Base-by-base conservation (phyloP, 2,888 invertebrate genomes). In the Drosophila ochracea region DNA sequence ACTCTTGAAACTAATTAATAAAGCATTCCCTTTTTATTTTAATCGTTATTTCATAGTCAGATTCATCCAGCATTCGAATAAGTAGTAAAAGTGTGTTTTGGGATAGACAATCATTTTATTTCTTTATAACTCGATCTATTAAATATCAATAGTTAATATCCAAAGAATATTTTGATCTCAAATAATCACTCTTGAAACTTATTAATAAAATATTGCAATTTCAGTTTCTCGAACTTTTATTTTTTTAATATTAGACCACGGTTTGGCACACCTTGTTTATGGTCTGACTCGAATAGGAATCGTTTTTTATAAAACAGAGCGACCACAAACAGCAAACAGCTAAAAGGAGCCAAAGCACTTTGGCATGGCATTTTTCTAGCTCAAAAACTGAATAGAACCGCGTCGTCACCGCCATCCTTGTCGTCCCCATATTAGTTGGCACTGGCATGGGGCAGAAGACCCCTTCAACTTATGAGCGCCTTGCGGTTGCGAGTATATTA, bases 401-500 rank as follows among this genome's bases (percentile, higher is more conserved):
- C 57, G 55, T 39, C 62, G 59, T 59, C 67, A 73, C 59, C 60
- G 49, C 60, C 33, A 65, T 61, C 54, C 49, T 49, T 37, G 39
- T 59, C 54, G 54, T 37, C 50, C 62, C 79, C 65, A 54, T 66
- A 63, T 60, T 55, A 76, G 71, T 64, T 61, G 68, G 52, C 60
- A 64, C 55, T 54, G 53, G 39, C 47, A 47, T 25, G 47, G 61
- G 57, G 60, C 30, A 54, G 49, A 7, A 7, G 30, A 64, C 55
- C 65, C 41, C 50, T 69, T 49, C 57, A 59, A 65, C 82, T 73
- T 73, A 55, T 68, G 59, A 65, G 69, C 61, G 63, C 60, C 57
- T 57, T 83, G 89, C 63, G 90, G 83, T 80, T 85, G 75, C 74
- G 73, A 85, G 81, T 84, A 86, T 89, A 78, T 81, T 81, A 89